Evolutionary conservation across 2,797 vertebrate species (phyloP), one percentile per base, ranked within the genome.

Genomic region (Danio choprae): DNA sequence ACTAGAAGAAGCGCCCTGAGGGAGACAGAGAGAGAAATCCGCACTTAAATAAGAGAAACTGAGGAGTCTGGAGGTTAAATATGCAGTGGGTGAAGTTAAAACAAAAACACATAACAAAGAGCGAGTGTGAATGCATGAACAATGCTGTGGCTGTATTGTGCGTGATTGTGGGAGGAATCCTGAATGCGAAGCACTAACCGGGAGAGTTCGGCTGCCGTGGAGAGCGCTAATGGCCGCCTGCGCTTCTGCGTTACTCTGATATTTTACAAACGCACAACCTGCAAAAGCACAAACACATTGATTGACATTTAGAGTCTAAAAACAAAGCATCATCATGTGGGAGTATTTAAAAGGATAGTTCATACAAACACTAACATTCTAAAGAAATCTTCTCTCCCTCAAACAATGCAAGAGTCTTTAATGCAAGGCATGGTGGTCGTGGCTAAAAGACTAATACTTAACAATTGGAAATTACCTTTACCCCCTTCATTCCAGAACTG

Each of bases 231-330:
- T 94, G 83, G 93, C 92, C 10, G 93, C 91, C 86, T 93, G 93
- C 68, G 93, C 92, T 87, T 93, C 92, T 79, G 91, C 90, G 74
- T 94, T 94, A 90, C 93, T 95, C 92, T 97, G 96, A 91, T 96
- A 98, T 91, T 97, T 98, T 87, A 98, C 97, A 86, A 98, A 98
- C 83, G 97, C 97, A 55, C 97, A 98, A 82, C 93, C 93, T 94
- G 84, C 70, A 84, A 84, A 81, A 88, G n/a, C n/a, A 20, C 60
- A 50, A 53, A 74, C 10, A 16, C 71, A 74, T 60, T 36, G 20
- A 3, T 22, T n/a, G n/a, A 13, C 43, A 36, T 74, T 29, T 38
- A 18, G 16, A 74, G 40, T 53, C 22, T 55, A 2, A 18, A 55
- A 8, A 29, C 16, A 13, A 43, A 20, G 38, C 29, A 20, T 75